phyloP scores from a whole-genome alignment of 2,888 invertebrate species.

The Nineta flava region DNA sequence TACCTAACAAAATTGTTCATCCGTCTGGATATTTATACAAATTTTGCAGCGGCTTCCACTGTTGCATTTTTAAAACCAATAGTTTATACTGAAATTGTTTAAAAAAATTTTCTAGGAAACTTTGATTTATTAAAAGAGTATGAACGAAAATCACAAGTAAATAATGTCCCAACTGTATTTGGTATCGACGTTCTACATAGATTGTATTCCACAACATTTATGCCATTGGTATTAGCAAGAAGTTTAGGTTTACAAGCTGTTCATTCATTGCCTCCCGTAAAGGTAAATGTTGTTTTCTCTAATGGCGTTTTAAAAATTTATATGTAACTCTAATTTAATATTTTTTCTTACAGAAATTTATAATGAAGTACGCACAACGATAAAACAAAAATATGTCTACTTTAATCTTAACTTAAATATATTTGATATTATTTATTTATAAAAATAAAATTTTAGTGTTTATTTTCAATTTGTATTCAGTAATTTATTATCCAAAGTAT shows the following conservation, averaged over 20 bases:
- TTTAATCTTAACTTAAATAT: too few species aligned
- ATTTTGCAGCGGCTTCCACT: too few species aligned
- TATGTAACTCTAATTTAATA: background rate
- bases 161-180: constrained; percentile 78
- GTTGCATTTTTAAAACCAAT: too few species aligned
- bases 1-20: too few species aligned
- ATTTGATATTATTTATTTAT: too few species aligned
- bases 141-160: constrained; percentile 66
- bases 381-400: background rate
- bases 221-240: constrained; percentile 62
- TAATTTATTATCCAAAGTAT: too few species aligned
- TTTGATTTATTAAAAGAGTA: constrained; percentile 48
- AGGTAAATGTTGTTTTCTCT: constrained; percentile 20
- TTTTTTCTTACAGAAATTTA: background rate
- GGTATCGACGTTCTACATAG: constrained; percentile 76
- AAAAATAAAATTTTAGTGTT: too few species aligned
- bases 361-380: background rate
- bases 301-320: background rate
- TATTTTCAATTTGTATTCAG: too few species aligned
- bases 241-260: constrained; percentile 70
- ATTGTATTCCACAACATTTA: constrained; percentile 57
- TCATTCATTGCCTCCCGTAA: constrained; percentile 56
- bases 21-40: too few species aligned
- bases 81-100: too few species aligned
- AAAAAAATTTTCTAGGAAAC: too few species aligned